A percentile compares a stretch with the other conserved stretches of the same genome.
Conservation (phyloP, 2,113 vertebrate genomes). For the Salvelinus alpinus region DNA sequence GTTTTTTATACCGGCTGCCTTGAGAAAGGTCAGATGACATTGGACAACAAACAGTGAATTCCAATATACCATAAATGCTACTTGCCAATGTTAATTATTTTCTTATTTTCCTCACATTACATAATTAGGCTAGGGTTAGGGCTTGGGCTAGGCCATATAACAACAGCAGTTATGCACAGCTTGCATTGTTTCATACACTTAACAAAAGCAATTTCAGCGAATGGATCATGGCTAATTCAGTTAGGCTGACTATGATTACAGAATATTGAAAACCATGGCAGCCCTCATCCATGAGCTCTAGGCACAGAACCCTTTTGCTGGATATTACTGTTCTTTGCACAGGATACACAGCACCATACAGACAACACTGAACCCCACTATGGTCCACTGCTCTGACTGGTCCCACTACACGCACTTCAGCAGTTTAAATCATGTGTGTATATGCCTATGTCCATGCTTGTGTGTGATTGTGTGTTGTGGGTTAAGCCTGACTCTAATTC, state of each 20-base stretch:
- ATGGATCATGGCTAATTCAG: constrained; percentile 19
- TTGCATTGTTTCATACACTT: constrained; percentile 14
- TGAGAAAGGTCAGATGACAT: background rate
- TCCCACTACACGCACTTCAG: constrained; percentile 4
- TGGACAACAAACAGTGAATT: background rate
- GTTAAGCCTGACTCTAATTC: constrained; percentile 75
- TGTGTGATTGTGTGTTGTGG: constrained; percentile 27
- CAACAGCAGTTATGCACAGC: background rate
- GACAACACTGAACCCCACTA: background rate
- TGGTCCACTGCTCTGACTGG: background rate
- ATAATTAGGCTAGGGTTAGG: background rate
- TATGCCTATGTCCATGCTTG: constrained; percentile 22
- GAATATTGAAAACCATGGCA: background rate
- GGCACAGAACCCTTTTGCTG: background rate
- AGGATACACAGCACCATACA: background rate
- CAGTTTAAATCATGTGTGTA: constrained; percentile 11
- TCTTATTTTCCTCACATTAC: background rate
- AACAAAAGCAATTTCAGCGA: background rate
- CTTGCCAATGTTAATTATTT: background rate
- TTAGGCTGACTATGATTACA: constrained; percentile 15
- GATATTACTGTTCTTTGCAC: background rate
- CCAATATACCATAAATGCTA: background rate
- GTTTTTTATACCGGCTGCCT: background rate
- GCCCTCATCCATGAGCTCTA: background rate
- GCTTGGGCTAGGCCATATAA: background rate